These are phyloP conservation scores for Clarias pachynema DNA, from an alignment of 2,797 vertebrate genomes.

Conservation along the genomic window DNA sequence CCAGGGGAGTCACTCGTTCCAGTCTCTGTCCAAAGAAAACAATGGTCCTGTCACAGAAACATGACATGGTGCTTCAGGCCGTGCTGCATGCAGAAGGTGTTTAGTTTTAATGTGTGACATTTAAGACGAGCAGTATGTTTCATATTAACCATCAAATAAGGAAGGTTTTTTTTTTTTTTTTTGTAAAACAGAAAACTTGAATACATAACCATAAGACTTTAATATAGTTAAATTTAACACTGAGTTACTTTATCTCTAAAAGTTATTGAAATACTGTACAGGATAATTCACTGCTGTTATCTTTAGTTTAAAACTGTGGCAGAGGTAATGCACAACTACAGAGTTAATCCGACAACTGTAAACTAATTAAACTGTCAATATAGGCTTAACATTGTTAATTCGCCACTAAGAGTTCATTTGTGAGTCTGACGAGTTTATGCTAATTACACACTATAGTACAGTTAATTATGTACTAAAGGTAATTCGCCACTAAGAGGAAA, in stretches of 20 bases:
- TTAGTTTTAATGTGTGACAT: background rate
- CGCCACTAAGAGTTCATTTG: too few relatives aligned
- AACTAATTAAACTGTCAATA: too few relatives aligned
- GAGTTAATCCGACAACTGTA: background rate
- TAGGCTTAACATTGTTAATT: background rate
- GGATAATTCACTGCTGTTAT: too few relatives aligned
- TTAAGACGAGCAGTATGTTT: background rate
- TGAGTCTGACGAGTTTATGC: too few relatives aligned
- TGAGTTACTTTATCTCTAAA: background rate
- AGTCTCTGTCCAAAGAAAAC: conserved; percentile 43
- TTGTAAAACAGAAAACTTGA: background rate
- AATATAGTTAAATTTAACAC: background rate
- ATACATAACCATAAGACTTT: too few relatives aligned
- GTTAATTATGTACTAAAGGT: background rate
- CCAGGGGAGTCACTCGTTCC: conserved; percentile 32
- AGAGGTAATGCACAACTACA: background rate
- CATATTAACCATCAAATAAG: background rate
- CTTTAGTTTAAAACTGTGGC: background rate
- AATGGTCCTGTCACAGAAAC: conserved; percentile 43
- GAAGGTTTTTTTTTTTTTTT: too few relatives aligned
- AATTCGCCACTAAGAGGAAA: too few relatives aligned
- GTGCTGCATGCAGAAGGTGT: background rate
- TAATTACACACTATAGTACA: too few relatives aligned
- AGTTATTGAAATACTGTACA: background rate
- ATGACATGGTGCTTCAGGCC: conserved; percentile 14